These are phyloP conservation scores for Epizoanthus ramosus DNA, from an alignment of 92 coral and sea anemone genomes.

Conservation along the genomic window DNA sequence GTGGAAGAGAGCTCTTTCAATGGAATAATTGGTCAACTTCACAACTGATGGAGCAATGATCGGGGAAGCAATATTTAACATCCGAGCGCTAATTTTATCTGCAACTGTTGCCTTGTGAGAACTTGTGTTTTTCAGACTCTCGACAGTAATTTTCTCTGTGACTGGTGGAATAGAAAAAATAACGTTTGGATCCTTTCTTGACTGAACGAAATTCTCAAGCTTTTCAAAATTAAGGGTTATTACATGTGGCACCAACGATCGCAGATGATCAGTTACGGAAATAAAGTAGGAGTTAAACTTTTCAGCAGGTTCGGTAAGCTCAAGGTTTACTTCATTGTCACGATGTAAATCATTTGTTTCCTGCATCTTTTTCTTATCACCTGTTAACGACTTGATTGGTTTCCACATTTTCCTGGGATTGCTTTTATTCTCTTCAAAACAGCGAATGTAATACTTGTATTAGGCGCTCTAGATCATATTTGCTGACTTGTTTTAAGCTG, in stretches of 20 bases:
- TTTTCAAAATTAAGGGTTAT: too few relatives aligned
- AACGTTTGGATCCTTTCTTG: too few relatives aligned
- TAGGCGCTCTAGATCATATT: conserved; percentile 38
- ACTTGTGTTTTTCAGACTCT: too few relatives aligned
- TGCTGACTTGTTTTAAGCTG: conserved; percentile 44
- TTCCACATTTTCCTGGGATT: conserved; percentile 36
- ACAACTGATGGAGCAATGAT: too few relatives aligned
- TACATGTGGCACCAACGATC: not conserved
- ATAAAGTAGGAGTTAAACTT: conserved; percentile 34
- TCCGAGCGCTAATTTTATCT: too few relatives aligned
- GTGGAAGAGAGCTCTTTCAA: too few relatives aligned
- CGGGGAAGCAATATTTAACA: too few relatives aligned
- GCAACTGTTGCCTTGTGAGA: too few relatives aligned
- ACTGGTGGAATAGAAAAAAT: too few relatives aligned
- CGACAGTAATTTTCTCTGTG: too few relatives aligned
- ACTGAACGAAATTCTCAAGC: too few relatives aligned
- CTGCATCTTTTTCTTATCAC: conserved; percentile 10
- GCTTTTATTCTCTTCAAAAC: conserved; percentile 36
- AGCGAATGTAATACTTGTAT: conserved; percentile 21
- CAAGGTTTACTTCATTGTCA: not conserved
- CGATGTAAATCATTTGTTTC: not conserved
- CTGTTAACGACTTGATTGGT: conserved; percentile 16
- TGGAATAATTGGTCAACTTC: too few relatives aligned
- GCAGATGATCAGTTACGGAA: conserved; percentile 9
- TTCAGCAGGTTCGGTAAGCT: conserved; percentile 43